Evolutionary conservation across 1,140 invertebrate genomes (phyloP).

Genomic region (Marisa cornuarietis): DNA sequence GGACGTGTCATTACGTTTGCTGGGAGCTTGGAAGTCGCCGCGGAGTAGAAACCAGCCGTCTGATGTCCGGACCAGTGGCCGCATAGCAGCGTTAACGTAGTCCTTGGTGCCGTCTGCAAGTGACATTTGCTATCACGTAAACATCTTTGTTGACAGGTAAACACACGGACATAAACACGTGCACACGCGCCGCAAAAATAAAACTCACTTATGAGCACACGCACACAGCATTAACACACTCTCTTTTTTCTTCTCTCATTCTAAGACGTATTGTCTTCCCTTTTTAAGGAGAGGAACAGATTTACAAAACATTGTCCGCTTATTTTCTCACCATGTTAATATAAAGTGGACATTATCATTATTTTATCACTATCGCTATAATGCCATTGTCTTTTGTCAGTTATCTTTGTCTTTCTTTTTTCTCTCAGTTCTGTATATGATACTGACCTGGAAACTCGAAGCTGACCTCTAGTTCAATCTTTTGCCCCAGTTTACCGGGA

Average conservation of each 20-base stretch:
- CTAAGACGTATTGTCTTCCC: no score
- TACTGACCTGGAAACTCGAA: slow-evolving; percentile 11
- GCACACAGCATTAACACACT: no score
- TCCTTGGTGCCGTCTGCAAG: neutral
- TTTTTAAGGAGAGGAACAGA: neutral
- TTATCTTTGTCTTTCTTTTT: neutral
- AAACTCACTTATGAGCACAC: slow-evolving; percentile 1
- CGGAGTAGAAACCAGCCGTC: slow-evolving; percentile 9
- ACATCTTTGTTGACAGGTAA: neutral
- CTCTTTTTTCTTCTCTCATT: no score
- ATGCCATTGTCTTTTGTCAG: neutral
- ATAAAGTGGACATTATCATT: neutral
- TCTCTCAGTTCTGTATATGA: neutral
- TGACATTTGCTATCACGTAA: no score
- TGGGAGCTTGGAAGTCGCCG: slow-evolving; percentile 21
- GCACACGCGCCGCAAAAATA: neutral
- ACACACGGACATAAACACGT: neutral
- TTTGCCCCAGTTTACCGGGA: slow-evolving; percentile 16
- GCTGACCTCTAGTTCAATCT: slow-evolving; percentile 7
- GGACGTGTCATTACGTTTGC: neutral
- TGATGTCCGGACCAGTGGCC: slow-evolving; percentile 6
- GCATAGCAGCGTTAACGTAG: slow-evolving; percentile 14
- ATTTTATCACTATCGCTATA: neutral
- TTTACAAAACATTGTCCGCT: neutral
- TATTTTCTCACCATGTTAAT: neutral